A percentile compares a stretch with the other conserved stretches of the same genome.
phyloP scores from a whole-genome alignment of 2,888 invertebrate species.

The Mythimna loreyi region DNA sequence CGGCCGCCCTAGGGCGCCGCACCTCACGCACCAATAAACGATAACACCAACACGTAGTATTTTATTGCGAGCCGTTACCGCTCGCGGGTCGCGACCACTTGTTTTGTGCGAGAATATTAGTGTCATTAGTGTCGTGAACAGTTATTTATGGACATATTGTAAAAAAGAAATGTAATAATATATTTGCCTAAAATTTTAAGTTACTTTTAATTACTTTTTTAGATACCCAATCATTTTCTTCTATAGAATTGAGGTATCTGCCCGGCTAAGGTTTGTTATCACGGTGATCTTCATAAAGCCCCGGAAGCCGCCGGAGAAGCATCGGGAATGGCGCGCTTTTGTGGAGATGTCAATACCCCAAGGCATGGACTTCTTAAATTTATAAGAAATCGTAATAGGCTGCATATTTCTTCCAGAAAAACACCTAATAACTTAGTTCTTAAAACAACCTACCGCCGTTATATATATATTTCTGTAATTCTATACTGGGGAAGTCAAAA shows the following conservation, averaged over 20 bases:
- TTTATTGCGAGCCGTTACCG: conserved; percentile 88
- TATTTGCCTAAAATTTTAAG: conserved; percentile 17
- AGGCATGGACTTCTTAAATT: too few relatives aligned
- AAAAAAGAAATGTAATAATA: conserved; percentile 29
- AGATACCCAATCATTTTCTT: not conserved
- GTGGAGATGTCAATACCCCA: too few relatives aligned
- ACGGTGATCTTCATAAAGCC: too few relatives aligned
- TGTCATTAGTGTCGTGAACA: conserved; percentile 25
- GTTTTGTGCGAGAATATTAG: conserved; percentile 9
- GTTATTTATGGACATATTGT: conserved; percentile 37
- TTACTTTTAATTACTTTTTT: conserved; percentile 19
- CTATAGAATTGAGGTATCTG: not conserved
- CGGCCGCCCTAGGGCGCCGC: conserved; percentile 55
- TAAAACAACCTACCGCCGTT: too few relatives aligned
- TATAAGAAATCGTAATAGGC: too few relatives aligned
- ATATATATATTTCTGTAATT: too few relatives aligned
- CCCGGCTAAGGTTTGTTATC: not conserved
- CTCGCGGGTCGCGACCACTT: not conserved
- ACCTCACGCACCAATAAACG: conserved; percentile 52
- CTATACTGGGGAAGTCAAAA: too few relatives aligned
- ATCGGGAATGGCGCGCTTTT: too few relatives aligned
- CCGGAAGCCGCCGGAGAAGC: too few relatives aligned
- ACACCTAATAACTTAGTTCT: too few relatives aligned
- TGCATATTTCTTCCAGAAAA: too few relatives aligned
- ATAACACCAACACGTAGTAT: conserved; percentile 35